A percentile compares a stretch with the other conserved stretches of the same genome.
Conservation (phyloP, 2,888 invertebrate species). For the Phasia obesa region DNA sequence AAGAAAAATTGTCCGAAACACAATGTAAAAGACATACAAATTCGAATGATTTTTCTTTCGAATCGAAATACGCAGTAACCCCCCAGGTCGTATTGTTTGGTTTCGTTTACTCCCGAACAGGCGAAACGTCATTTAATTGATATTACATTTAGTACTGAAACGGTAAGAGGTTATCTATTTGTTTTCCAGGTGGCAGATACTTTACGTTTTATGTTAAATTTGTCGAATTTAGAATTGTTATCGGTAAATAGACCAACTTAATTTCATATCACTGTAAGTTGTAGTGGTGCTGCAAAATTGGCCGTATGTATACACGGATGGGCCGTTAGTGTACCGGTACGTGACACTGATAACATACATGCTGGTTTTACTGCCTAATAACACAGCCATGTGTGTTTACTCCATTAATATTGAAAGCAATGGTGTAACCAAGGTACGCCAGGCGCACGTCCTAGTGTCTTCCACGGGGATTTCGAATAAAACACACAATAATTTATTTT, state of each 20-base stretch:
- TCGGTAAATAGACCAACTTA: conserved; percentile 91
- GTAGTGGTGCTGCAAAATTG: conserved; percentile 90
- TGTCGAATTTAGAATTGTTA: conserved; percentile 91
- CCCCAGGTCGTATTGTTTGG: too few species aligned
- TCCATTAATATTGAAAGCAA: conserved; percentile 95
- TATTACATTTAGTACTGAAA: conserved; percentile 97
- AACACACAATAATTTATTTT: too few species aligned
- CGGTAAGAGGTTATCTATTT: conserved; percentile 95
- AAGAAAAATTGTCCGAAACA: too few species aligned
- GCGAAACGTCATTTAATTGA: conserved; percentile 96
- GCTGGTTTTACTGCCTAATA: conserved; percentile 95
- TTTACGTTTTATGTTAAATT: conserved; percentile 88
- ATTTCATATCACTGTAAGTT: conserved; percentile 90
- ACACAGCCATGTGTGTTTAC: conserved; percentile 95
- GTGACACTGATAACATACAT: conserved; percentile 93
- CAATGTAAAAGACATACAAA: too few species aligned
- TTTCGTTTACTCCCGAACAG: conserved; percentile 96
- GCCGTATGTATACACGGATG: conserved; percentile 95
- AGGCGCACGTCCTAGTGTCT: too few species aligned
- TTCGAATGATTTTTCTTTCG: too few species aligned
- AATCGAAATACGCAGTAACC: too few species aligned
- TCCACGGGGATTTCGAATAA: too few species aligned
- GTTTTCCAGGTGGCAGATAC: conserved; percentile 92
- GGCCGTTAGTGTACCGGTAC: conserved; percentile 91
- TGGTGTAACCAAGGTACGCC: too few species aligned